Conservation (phyloP, 2,888 invertebrate genomes). For the Fragum sueziense region DNA sequence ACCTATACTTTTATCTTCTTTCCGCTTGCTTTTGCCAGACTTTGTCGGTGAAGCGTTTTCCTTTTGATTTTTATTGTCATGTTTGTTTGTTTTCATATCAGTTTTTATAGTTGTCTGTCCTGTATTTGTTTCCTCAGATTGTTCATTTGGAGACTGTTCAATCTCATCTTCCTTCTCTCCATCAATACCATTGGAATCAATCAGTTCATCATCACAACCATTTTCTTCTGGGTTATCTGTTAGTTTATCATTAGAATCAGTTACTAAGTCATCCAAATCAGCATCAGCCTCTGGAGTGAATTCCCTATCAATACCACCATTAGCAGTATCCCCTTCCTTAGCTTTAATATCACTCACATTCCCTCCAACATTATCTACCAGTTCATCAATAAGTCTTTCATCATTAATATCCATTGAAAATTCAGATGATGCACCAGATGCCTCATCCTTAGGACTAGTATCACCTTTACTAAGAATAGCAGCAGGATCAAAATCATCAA, state of each 20-base stretch:
- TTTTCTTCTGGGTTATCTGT: slow-evolving; percentile 1
- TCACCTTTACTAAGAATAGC: slow-evolving; percentile 10
- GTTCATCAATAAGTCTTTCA: slow-evolving; percentile 50
- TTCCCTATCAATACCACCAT: slow-evolving; percentile 26
- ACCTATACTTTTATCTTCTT: slow-evolving; percentile 79
- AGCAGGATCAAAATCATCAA: slow-evolving; percentile 56
- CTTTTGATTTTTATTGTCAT: slow-evolving; percentile 51
- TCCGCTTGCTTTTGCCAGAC: slow-evolving; percentile 71
- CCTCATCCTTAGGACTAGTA: not conserved
- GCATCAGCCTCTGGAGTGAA: slow-evolving; percentile 32
- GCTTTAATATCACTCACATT: slow-evolving; percentile 7
- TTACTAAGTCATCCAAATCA: slow-evolving; percentile 14
- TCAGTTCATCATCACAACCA: slow-evolving; percentile 28
- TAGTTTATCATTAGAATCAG: slow-evolving; percentile 26
- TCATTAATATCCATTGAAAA: slow-evolving; percentile 47
- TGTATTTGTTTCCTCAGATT: slow-evolving; percentile 25
- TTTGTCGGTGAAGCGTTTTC: slow-evolving; percentile 49
- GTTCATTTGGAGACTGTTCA: not conserved
- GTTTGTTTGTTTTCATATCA: slow-evolving; percentile 10
- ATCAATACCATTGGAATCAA: slow-evolving; percentile 61
- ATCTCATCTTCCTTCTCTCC: slow-evolving; percentile 48
- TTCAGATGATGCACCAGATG: not conserved
- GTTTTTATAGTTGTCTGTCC: slow-evolving; percentile 15
- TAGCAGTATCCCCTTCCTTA: slow-evolving; percentile 17
- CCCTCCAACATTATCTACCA: slow-evolving; percentile 21